These are phyloP conservation scores for Intellagama lesueurii DNA, from an alignment of 2,797 vertebrate genomes.

Conservation along the genomic window DNA sequence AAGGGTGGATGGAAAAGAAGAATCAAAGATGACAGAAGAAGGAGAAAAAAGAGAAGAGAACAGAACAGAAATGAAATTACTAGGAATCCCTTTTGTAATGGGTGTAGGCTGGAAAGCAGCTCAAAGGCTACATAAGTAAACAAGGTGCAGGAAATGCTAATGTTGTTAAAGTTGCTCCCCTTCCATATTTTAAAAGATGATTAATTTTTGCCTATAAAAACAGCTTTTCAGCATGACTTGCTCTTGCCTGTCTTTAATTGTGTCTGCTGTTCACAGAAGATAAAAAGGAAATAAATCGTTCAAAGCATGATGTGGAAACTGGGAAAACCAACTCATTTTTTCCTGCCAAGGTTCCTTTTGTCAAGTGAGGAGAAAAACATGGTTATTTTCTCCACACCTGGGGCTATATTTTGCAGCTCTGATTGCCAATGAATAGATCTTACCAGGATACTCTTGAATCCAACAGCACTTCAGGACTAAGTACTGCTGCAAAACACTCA, in stretches of 20 bases:
- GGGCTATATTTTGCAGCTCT: slow-evolving; percentile 15
- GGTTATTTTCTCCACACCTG: not conserved
- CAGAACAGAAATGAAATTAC: slow-evolving; percentile 55
- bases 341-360: slow-evolving; percentile 28
- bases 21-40: slow-evolving; percentile 37
- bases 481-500: not conserved
- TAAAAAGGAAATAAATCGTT: not conserved
- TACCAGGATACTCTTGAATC: not conserved
- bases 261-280: not conserved
- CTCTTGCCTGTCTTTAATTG: slow-evolving; percentile 39
- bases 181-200: slow-evolving; percentile 20
- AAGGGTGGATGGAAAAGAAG: slow-evolving; percentile 45
- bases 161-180: slow-evolving; percentile 64
- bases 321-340: slow-evolving; percentile 12
- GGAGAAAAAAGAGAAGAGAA: slow-evolving; percentile 17
- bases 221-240: slow-evolving; percentile 50
- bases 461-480: slow-evolving; percentile 28
- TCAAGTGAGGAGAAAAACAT: not conserved
- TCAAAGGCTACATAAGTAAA: slow-evolving; percentile 63
- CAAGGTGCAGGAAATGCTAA: slow-evolving; percentile 67
- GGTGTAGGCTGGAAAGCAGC: slow-evolving; percentile 65
- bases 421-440: not conserved
- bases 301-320: not conserved
- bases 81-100: slow-evolving; percentile 73
- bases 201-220: slow-evolving; percentile 66